phyloP scores from a whole-genome alignment of 2,888 invertebrate species.

The Gnatocerus cornutus region DNA sequence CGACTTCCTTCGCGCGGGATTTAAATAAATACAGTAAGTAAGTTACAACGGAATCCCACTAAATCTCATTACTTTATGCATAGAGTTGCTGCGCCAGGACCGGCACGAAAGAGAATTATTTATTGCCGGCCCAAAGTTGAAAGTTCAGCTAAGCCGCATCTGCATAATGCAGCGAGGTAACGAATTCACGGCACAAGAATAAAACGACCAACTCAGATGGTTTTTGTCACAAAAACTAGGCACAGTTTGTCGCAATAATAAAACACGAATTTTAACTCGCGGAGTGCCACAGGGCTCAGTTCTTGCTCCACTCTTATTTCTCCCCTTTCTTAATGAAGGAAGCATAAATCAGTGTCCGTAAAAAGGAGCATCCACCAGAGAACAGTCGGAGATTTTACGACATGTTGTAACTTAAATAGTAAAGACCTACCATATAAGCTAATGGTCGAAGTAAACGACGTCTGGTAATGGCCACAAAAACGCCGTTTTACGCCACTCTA shows the following conservation, averaged over 20 bases:
- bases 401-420: constrained; percentile 49
- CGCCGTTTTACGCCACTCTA: constrained; percentile 47
- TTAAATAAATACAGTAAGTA: constrained; percentile 37
- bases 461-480: constrained; percentile 52
- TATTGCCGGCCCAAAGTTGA: constrained; percentile 5
- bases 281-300: too few relatives aligned
- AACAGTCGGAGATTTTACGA: constrained; percentile 46
- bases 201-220: too few relatives aligned
- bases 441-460: constrained; percentile 46
- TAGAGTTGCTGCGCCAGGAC: constrained; percentile 39
- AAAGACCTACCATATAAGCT: constrained; percentile 48
- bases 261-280: too few relatives aligned
- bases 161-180: constrained; percentile 2
- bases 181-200: neutral
- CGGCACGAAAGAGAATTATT: constrained; percentile 22
- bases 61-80: constrained; percentile 38
- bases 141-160: constrained; percentile 15
- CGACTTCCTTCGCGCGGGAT: constrained; percentile 30
- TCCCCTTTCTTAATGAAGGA: constrained; percentile 44
- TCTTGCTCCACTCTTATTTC: neutral
- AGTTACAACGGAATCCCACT: constrained; percentile 31
- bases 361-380: constrained; percentile 48
- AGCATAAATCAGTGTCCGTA: constrained; percentile 47
- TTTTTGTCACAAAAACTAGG: too few relatives aligned
- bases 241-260: too few relatives aligned